Percentiles rank a stretch among this genome's conserved stretches.
phyloP scores from a whole-genome alignment of 2,888 invertebrate species.

The Zygothrica quintamaculata region DNA sequence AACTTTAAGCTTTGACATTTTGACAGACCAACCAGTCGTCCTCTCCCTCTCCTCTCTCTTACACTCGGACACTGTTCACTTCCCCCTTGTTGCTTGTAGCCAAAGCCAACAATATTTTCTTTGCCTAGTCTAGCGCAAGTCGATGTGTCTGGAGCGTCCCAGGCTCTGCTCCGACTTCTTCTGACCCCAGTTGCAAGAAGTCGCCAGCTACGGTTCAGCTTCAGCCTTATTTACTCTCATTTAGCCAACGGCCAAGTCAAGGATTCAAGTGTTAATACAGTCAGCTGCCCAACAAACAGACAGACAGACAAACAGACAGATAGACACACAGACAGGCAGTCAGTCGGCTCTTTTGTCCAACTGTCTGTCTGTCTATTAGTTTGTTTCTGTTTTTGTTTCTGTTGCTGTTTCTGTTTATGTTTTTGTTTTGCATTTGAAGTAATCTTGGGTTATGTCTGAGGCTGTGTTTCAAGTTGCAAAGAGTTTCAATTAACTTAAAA shows the following conservation, averaged over 20 bases:
- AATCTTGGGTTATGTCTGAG: conserved; percentile 5
- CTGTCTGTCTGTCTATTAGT: neutral
- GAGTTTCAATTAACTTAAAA: conserved; percentile 12
- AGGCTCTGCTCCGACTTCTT: conserved; percentile 1
- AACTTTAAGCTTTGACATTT: conserved; percentile 66
- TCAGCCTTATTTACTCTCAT: conserved; percentile 26
- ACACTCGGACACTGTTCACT: too few species aligned
- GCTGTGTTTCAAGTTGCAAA: neutral
- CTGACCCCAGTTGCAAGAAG: too few species aligned
- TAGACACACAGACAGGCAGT: too few species aligned
- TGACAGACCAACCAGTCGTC: conserved; percentile 41
- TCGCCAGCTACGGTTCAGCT: too few species aligned
- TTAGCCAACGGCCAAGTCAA: conserved; percentile 22
- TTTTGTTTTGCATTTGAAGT: conserved; percentile 15
- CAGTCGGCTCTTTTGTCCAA: too few species aligned
- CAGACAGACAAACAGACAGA: conserved; percentile 11
- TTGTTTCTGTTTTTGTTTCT: conserved; percentile 20
- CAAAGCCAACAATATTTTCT: conserved; percentile 67
- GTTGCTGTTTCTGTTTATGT: conserved; percentile 30
- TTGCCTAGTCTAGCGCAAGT: conserved; percentile 66
- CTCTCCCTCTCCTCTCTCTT: too few species aligned
- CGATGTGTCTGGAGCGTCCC: conserved; percentile 63
- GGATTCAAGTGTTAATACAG: conserved; percentile 67
- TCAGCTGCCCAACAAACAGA: conserved; percentile 25
- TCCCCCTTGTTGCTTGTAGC: too few species aligned